Base-by-base conservation (phyloP, 1,140 invertebrate species). In the Neodiprion fabricii region DNA sequence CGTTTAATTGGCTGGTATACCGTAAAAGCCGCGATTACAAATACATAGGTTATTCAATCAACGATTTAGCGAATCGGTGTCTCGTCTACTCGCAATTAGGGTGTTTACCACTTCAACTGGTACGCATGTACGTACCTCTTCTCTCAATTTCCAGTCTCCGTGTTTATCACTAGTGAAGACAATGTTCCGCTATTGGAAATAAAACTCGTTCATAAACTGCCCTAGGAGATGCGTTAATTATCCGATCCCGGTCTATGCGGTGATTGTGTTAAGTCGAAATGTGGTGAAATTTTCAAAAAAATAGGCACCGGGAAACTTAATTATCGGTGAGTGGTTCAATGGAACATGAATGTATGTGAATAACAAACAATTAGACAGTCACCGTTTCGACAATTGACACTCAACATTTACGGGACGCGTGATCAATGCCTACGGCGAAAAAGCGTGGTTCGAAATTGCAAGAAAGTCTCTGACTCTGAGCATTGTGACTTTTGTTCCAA, bases 361-460 rank as follows among this genome's bases (percentile, higher is more conserved):
- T 61, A 61, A 61, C 53, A 61, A 85, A 84, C 84, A 83, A 84
- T 82, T 75, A 86, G 77, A 84, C 82, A 50, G 80, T 79, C 80
- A 83, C 83, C 72, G 53, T 80, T 81, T 83, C 74, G 79, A 85
- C 83, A 85, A 77, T 75, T 72, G 83, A 85, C 84, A 85, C 82
- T 84, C 80, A 85, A 71, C 70, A 71, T 71, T 71, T 21, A 71
- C n/a, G 48, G 70, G 5, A 23, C 21, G n/a, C 12, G 17, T 14
- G 17, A 65, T 14, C 12, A 65, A 65, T 21, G 17, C 17, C 17
- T 21, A 21, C 17, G 17, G 17, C 17, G 17, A 21, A 21, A 21
- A 21, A 21, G 1, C 7, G 3, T 65, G 61, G 7, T 14, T 14
- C 12, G 7, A 17, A 17, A 65, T 14, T 14, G 61, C 12, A 65